A percentile compares a stretch with the other conserved stretches of the same genome.
phyloP scores from a whole-genome alignment of 2,888 invertebrate genomes.

The Melinopterus prodromus region DNA sequence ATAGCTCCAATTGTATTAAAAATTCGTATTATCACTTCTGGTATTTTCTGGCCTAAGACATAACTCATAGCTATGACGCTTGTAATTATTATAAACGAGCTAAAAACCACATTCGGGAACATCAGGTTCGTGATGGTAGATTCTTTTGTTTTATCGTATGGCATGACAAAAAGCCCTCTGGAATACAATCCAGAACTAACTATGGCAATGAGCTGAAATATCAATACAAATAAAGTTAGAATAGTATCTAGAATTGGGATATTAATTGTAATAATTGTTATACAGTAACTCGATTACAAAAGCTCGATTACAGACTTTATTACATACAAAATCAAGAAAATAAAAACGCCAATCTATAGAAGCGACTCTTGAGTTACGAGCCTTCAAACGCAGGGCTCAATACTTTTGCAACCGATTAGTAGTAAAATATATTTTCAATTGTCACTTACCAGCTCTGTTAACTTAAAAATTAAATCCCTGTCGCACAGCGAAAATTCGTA shows the following conservation, averaged over 20 bases:
- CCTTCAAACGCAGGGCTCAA: too few species aligned
- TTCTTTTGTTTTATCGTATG: constrained; percentile 35
- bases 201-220: constrained; percentile 46
- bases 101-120: constrained; percentile 53
- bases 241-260: too few species aligned
- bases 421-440: not conserved
- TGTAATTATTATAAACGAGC: constrained; percentile 51
- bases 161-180: constrained; percentile 45
- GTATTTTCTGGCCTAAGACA: constrained; percentile 51
- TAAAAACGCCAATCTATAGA: too few species aligned
- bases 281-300: too few species aligned
- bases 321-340: too few species aligned
- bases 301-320: too few species aligned
- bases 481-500: constrained; percentile 24
- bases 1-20: constrained; percentile 50
- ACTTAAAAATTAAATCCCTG: constrained; percentile 43
- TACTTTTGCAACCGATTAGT: too few species aligned
- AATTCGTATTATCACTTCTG: constrained; percentile 50
- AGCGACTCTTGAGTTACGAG: too few species aligned
- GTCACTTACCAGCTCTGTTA: constrained; percentile 42
- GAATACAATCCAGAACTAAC: constrained; percentile 50
- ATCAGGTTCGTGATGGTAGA: constrained; percentile 43
- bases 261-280: too few species aligned
- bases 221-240: constrained; percentile 33
- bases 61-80: constrained; percentile 52